Evolutionary conservation across 2,113 vertebrate species (phyloP).

Genomic region (Nothoprocta pentlandii): DNA sequence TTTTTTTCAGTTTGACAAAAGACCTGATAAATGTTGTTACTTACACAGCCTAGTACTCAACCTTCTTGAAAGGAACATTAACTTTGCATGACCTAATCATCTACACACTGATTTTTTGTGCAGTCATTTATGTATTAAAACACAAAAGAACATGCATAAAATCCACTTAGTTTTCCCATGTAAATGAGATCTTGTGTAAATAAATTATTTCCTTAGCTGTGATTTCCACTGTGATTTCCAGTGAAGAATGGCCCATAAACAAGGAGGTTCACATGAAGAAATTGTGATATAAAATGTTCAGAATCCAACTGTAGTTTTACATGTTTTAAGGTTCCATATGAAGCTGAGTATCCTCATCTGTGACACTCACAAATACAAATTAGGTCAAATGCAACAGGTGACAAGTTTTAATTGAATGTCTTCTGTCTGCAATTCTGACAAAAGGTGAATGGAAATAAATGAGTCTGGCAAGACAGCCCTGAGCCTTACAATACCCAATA

Average conservation of each 20-base stretch:
- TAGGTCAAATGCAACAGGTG: slow-evolving; percentile 82
- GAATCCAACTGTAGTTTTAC: not conserved
- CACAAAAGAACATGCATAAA: slow-evolving; percentile 34
- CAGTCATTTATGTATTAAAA: slow-evolving; percentile 53
- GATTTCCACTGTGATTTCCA: not conserved
- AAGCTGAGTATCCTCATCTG: slow-evolving; percentile 62
- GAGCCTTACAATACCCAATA: slow-evolving; percentile 86
- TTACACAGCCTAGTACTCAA: slow-evolving; percentile 33
- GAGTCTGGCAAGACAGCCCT: slow-evolving; percentile 84
- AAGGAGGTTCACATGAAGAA: slow-evolving; percentile 4
- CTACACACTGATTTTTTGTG: slow-evolving; percentile 27
- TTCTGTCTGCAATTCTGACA: slow-evolving; percentile 84
- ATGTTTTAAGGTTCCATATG: slow-evolving; percentile 24
- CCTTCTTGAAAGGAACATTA: slow-evolving; percentile 50
- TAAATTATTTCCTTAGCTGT: slow-evolving; percentile 29
- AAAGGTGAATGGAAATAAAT: slow-evolving; percentile 87
- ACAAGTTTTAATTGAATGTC: slow-evolving; percentile 86
- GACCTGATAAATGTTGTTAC: slow-evolving; percentile 35
- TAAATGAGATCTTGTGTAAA: slow-evolving; percentile 49
- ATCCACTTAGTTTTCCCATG: slow-evolving; percentile 15
- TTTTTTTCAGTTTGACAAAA: not conserved
- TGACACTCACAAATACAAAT: slow-evolving; percentile 78
- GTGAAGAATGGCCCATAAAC: slow-evolving; percentile 1
- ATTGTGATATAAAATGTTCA: slow-evolving; percentile 24
- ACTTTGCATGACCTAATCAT: slow-evolving; percentile 60